Evolutionary conservation across 2,888 invertebrate species (phyloP).

Genomic region (Dimorphilus gyrociliatus): DNA sequence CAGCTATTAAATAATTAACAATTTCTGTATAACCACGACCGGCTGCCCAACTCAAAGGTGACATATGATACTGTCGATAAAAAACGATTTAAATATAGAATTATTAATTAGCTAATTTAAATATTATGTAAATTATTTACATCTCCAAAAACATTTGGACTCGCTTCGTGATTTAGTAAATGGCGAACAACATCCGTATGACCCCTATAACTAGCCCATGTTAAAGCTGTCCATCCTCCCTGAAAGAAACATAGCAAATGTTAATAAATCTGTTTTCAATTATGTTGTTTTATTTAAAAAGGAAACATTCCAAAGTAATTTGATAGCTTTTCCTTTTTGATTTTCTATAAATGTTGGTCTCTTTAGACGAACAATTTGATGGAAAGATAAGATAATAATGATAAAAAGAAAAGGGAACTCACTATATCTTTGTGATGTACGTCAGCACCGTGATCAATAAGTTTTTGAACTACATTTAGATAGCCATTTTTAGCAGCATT

Average conservation of each 20-base stretch:
- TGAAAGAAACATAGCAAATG: conserved; percentile 29
- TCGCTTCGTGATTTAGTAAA: conserved; percentile 68
- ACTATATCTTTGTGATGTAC: conserved; percentile 34
- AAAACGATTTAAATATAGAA: conserved; percentile 3
- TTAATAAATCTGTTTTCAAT: conserved; percentile 1
- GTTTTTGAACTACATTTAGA: conserved; percentile 56
- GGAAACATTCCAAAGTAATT: too few species aligned
- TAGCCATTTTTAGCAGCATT: conserved; percentile 80
- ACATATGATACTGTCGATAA: conserved; percentile 60
- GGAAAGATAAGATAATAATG: too few species aligned
- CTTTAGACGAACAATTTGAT: neutral
- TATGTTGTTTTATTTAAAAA: too few species aligned
- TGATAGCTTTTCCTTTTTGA: too few species aligned
- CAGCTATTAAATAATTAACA: conserved; percentile 60
- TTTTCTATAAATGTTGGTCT: too few species aligned
- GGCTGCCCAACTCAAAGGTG: conserved; percentile 87
- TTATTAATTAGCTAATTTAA: neutral
- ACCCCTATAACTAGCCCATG: conserved; percentile 96
- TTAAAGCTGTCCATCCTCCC: conserved; percentile 91
- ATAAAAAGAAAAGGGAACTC: conserved; percentile 5
- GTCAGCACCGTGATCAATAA: conserved; percentile 56
- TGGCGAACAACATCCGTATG: conserved; percentile 47
- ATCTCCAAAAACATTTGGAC: conserved; percentile 87
- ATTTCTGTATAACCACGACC: conserved; percentile 73
- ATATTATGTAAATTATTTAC: conserved; percentile 32